Percentiles rank a stretch among this genome's conserved stretches.
Conservation (phyloP, 2,888 invertebrate genomes). For the Leptodirus hochenwartii region DNA sequence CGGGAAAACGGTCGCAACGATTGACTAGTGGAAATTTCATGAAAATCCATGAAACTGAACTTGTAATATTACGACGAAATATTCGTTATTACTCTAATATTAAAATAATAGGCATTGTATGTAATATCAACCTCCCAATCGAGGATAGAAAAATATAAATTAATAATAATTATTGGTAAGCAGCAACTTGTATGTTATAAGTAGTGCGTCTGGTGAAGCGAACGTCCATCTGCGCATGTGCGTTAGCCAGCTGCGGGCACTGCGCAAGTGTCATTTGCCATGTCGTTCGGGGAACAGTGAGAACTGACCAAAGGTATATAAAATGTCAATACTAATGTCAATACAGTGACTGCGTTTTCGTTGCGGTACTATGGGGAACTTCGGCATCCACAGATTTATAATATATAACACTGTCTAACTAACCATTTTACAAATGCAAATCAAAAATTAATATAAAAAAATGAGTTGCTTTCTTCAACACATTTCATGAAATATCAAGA, state of each 20-base stretch:
- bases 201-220: conserved; percentile 22
- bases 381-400: too few species aligned
- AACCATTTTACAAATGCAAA: too few species aligned
- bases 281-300: too few species aligned
- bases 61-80: too few species aligned
- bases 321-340: conserved; percentile 27
- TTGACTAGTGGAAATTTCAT: too few species aligned
- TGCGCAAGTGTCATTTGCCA: conserved; percentile 16
- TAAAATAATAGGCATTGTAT: too few species aligned
- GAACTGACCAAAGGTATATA: conserved; percentile 27
- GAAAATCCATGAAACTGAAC: too few species aligned
- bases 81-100: too few species aligned
- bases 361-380: too few species aligned
- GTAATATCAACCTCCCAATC: too few species aligned
- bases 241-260: conserved; percentile 10
- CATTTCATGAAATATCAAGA: neutral
- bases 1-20: too few species aligned
- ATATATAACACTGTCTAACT: too few species aligned
- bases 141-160: conserved; percentile 21
- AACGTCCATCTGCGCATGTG: conserved; percentile 14
- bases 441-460: neutral
- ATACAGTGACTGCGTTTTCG: conserved; percentile 23
- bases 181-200: conserved; percentile 24
- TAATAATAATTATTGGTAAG: conserved; percentile 14
- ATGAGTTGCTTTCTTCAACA: neutral